Evolutionary conservation across 1,140 invertebrate species (phyloP), one percentile per base, ranked within the genome.

Genomic region (Schlechtendalia chinensis): DNA sequence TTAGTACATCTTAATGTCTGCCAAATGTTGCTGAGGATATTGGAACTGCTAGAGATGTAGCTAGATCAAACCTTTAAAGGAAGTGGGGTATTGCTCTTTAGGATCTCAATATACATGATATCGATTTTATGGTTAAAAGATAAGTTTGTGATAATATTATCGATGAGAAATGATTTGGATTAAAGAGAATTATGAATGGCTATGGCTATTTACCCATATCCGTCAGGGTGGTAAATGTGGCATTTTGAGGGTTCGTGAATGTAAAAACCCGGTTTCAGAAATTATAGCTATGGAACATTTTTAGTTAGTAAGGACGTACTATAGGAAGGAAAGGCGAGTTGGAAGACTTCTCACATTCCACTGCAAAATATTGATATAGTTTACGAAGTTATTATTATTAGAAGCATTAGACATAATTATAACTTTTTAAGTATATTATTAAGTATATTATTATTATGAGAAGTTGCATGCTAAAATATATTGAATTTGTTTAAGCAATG

Each of bases 281-380:
- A 72, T 24, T 1, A 72, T 16, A 32, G 69, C 69, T 11, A 72
- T 53, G 19, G 69, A 54, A 19, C 69, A 72, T 19, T n/a, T 72
- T 10, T 53, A 4, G 12, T 8, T 6, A 32, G 24, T 1, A 29
- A 72, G 69, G 16, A 72, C 14, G 2, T 72, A 1, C 8, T 32
- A 16, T 5, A 72, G 8, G 8, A 16, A 27, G 2, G 39, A 19
- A n/a, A 47, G n/a, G 22, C 24, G 69, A 11, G 69, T 27, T 32
- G 50, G 16, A 17, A 72, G 17, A n/a, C 53, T 56, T 56, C 53
- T 56, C 1, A 56, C 53, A n/a, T 56, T 56, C 53, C 53, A 56
- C 5, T 56, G 53, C 1, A 56, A 5, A n/a, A n/a, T 56, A 56
- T 56, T 56, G 6, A n/a, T 8, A n/a, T 19, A n/a, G 6, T 3